phyloP scores from a whole-genome alignment of 2,797 vertebrate genomes.

The Falco naumanni region DNA sequence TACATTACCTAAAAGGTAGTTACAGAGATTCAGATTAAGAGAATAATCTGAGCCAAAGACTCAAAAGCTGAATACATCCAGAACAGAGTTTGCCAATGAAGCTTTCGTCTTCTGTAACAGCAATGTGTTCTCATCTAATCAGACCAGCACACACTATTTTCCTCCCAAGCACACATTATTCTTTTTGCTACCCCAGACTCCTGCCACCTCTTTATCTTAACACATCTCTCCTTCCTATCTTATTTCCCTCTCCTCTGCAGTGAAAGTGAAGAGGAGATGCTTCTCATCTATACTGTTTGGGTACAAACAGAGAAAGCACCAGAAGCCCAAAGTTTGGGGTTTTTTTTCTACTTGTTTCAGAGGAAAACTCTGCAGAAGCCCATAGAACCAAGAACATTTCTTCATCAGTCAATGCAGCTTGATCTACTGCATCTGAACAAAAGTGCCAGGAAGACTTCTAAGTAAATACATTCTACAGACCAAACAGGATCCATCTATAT shows the following conservation, averaged over 20 bases:
- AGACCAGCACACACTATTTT: neutral
- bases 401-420: neutral
- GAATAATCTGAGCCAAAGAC: neutral
- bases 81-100: neutral
- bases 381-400: neutral
- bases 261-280: neutral
- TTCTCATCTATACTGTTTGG: neutral
- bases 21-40: neutral
- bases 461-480: neutral
- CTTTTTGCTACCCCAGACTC: neutral
- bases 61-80: neutral
- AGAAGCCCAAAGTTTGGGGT: neutral
- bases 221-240: neutral
- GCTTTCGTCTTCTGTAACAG: neutral
- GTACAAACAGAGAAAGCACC: neutral
- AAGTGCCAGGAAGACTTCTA: neutral
- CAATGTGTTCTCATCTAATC: neutral
- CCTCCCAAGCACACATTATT: too few species aligned
- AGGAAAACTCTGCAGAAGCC: neutral
- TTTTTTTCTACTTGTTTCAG: neutral
- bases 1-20: neutral
- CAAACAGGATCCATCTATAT: neutral
- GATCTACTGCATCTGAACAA: neutral
- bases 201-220: neutral
- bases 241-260: neutral